phyloP scores from a whole-genome alignment of 2,888 invertebrate genomes.

The Acleris cristana region DNA sequence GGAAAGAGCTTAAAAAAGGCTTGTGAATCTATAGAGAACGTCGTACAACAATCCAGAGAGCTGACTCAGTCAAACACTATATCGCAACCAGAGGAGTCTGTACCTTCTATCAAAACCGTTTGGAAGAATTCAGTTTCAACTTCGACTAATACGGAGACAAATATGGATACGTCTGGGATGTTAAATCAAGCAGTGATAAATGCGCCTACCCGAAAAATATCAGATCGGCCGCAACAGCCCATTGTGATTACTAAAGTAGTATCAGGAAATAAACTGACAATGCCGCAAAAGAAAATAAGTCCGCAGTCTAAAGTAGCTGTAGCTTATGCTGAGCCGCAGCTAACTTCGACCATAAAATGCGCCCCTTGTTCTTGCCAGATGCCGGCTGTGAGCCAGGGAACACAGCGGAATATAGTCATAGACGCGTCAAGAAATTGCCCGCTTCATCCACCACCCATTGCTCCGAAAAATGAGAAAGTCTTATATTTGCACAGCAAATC shows the following conservation, averaged over 20 bases:
- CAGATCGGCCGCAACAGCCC: background rate
- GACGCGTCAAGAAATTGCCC: slow-evolving; percentile 42
- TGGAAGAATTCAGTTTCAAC: background rate
- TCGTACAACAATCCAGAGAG: slow-evolving; percentile 37
- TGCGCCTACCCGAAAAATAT: background rate
- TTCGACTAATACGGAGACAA: background rate
- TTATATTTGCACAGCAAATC: slow-evolving; percentile 46
- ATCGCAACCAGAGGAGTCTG: background rate
- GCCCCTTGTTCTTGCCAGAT: slow-evolving; percentile 11
- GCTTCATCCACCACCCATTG: slow-evolving; percentile 39
- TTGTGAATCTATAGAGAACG: slow-evolving; percentile 42
- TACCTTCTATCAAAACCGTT: background rate
- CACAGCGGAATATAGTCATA: slow-evolving; percentile 40
- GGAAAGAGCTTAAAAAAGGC: slow-evolving; percentile 36
- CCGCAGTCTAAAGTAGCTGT: background rate
- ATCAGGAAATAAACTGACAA: background rate
- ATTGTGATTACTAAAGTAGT: slow-evolving; percentile 1
- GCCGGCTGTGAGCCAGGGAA: slow-evolving; percentile 8
- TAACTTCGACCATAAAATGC: background rate
- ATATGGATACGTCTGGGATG: background rate
- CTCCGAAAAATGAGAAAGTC: slow-evolving; percentile 45
- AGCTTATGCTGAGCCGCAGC: background rate
- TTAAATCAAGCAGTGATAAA: background rate
- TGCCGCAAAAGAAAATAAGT: background rate
- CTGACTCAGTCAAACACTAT: background rate